phyloP scores from a whole-genome alignment of 2,113 vertebrate genomes.

The Colistium nudipinnis region DNA sequence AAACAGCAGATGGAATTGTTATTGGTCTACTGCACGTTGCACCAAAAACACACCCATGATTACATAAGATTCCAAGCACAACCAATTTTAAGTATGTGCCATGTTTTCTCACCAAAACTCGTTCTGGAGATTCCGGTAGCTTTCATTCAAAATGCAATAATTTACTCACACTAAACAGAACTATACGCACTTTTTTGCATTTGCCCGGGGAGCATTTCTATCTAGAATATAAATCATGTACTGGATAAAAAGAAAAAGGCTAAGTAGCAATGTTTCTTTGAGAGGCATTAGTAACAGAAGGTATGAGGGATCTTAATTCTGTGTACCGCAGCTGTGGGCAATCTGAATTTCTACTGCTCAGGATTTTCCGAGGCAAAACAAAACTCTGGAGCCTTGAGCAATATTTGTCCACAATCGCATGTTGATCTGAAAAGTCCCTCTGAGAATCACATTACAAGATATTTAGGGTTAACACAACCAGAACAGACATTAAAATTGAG shows the following conservation, averaged over 20 bases:
- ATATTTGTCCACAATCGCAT: conserved; percentile 23
- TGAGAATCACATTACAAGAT: conserved; percentile 30
- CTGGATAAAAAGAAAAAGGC: not conserved
- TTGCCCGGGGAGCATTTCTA: not conserved
- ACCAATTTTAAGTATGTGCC: too few species aligned
- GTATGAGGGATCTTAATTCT: conserved; percentile 8
- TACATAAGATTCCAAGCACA: too few species aligned
- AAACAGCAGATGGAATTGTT: too few species aligned
- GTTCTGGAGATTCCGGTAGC: too few species aligned
- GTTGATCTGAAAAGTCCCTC: conserved; percentile 28
- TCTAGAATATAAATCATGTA: not conserved
- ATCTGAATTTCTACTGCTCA: conserved; percentile 20
- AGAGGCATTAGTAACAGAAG: not conserved
- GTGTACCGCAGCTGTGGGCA: not conserved
- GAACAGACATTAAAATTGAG: conserved; percentile 33
- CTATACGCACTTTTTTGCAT: too few species aligned
- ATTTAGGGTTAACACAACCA: conserved; percentile 17
- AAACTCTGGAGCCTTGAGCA: conserved; percentile 19
- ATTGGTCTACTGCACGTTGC: too few species aligned
- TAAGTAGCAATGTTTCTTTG: not conserved
- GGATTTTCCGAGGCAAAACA: conserved; percentile 21
- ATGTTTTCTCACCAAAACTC: too few species aligned
- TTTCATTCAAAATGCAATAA: too few species aligned
- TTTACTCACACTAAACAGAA: too few species aligned
- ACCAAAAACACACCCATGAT: too few species aligned